Evolutionary conservation across 2,113 vertebrate species (phyloP), one percentile per base, ranked within the genome.

Genomic region (Cyanoderma ruficeps): DNA sequence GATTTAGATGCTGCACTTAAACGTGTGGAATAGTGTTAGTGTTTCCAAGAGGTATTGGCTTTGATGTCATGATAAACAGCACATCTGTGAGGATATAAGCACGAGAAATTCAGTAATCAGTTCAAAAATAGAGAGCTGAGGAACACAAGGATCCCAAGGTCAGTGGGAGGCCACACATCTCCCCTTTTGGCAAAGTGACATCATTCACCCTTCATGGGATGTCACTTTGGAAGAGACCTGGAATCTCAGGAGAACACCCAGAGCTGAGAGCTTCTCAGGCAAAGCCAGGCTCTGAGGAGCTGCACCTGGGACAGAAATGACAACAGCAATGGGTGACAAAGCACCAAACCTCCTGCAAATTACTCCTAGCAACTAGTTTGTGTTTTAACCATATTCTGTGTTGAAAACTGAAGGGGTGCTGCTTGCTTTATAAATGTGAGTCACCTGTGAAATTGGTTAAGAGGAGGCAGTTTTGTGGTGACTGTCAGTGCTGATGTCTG

Each of bases 141-240:
- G 37, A 87, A 42, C 47, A 50, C 0, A 0, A 56, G n/a, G 33
- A 44, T 72, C 25, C 53, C 49, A 53, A 15, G 11, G 13, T 17
- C 25, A 68, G 22, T 20, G 31, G 30, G 13, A 68, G 7, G 63
- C 9, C 39, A 41, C 5, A 2, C 42, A 35, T 25, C 5, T 35
- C 24, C 35, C 59, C 31, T 69, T 53, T 18, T 7, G 6, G 60
- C 14, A 50, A 39, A 60, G 35, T 42, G 39, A 44, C 28, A 37
- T 20, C 70, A 72, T 53, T 83, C 53, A 39, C 61, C 30, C 28
- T 64, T 24, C 4, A 6, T 11, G 49, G 33, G 53, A 22, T 33
- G 11, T 6, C 33, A 18, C 50, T 53, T 49, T 49, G 56, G 70
- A 93, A 44, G 14, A 68, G 6, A 49, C 5, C 14, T 5, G 14